Evolutionary conservation across 2,113 vertebrate species (phyloP).

Genomic region (Neofelis nebulosa): DNA sequence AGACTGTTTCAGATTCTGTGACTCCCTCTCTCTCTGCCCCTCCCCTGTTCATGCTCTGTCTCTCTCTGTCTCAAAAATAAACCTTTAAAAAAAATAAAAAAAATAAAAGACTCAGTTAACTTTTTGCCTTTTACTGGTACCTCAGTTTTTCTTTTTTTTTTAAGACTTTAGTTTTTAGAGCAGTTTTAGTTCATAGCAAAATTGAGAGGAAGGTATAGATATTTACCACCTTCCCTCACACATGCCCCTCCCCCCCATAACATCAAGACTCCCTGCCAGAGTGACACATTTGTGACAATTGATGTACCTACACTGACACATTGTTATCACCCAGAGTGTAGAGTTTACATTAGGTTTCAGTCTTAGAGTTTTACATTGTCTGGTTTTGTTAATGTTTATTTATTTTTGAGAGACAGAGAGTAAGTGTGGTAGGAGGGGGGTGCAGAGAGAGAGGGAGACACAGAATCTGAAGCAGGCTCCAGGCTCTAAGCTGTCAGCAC

Average conservation of each 20-base stretch:
- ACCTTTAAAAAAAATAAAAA: too few relatives aligned
- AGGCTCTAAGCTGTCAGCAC: too few relatives aligned
- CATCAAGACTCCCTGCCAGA: neutral
- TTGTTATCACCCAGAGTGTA: neutral
- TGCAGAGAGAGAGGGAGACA: too few relatives aligned
- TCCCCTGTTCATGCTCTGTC: too few relatives aligned
- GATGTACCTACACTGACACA: too few relatives aligned
- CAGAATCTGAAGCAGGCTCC: too few relatives aligned
- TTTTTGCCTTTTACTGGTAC: neutral
- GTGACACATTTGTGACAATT: neutral
- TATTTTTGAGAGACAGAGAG: too few relatives aligned
- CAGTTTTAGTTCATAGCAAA: neutral
- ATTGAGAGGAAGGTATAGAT: neutral
- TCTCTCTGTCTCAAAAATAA: too few relatives aligned
- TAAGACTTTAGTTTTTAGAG: neutral
- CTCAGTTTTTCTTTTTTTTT: neutral
- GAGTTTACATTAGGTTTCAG: neutral
- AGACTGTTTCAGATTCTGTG: too few relatives aligned
- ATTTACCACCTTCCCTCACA: neutral
- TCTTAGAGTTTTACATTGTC: neutral
- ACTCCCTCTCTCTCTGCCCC: too few relatives aligned
- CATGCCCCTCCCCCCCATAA: neutral
- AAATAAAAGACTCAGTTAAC: neutral
- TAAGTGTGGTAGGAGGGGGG: too few relatives aligned
- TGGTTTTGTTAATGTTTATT: too few relatives aligned